These are phyloP conservation scores for Rhizomys pruinosus DNA, from an alignment of 2,113 vertebrate species.

Conservation along the genomic window DNA sequence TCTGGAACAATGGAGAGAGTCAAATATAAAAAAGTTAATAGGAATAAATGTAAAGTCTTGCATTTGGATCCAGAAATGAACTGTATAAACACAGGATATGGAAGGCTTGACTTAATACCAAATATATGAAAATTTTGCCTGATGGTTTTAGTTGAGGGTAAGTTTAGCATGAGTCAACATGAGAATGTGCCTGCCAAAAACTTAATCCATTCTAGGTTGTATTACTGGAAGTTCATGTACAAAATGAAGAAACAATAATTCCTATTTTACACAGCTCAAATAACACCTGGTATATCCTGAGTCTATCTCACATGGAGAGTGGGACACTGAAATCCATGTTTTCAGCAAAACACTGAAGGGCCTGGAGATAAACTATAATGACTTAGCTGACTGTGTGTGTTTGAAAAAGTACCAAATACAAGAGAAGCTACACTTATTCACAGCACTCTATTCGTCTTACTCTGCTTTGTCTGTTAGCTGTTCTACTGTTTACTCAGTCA, in stretches of 20 bases:
- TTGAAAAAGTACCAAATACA: not conserved
- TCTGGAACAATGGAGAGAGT: conserved; percentile 65
- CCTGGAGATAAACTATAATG: not conserved
- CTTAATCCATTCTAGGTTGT: conserved; percentile 59
- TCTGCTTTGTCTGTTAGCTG: not conserved
- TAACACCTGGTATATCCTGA: conserved; percentile 41
- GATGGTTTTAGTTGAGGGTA: conserved; percentile 75
- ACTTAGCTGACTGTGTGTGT: not conserved
- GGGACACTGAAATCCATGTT: not conserved
- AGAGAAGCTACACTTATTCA: not conserved
- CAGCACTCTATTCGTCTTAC: not conserved
- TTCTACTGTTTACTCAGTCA: not conserved
- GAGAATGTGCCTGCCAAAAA: conserved; percentile 68
- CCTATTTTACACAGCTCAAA: conserved; percentile 2
- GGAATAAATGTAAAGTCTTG: conserved; percentile 67
- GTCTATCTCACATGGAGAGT: not conserved
- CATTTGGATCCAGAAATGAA: conserved; percentile 61
- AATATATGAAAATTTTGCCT: conserved; percentile 74
- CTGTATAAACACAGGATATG: conserved; percentile 74
- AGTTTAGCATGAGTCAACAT: conserved; percentile 71
- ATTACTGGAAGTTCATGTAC: conserved; percentile 49
- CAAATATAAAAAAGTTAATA: conserved; percentile 68
- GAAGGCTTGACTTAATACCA: conserved; percentile 78
- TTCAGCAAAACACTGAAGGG: not conserved
- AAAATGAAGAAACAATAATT: conserved; percentile 55